Base-by-base conservation (phyloP, 2,888 invertebrate genomes). In the Lymantria dispar region DNA sequence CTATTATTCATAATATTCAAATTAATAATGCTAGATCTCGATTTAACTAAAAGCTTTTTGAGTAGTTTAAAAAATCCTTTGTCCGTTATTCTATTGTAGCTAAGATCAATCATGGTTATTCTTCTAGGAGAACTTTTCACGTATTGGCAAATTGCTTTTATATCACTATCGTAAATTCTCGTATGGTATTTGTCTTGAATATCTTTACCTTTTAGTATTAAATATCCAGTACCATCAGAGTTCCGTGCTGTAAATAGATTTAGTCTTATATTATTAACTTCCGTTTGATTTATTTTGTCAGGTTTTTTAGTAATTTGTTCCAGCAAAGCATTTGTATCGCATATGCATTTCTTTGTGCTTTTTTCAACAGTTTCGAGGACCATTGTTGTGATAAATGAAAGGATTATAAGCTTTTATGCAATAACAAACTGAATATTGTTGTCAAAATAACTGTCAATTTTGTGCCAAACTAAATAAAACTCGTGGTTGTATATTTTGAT, bases 1-100 rank as follows among this genome's bases (percentile, higher is more conserved):
- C 92, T 76, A 58, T 94, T 94, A 48, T 92, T 91, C 84, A 92
- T 92, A 0, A 94, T 66, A 68, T 93, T 93, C 14, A 94, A 64
- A 60, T 93, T 87, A 0, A 79, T 64, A 0, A 94, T 54, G 50
- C 91, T 85, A 0, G 93, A 92, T 46, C 87, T 68, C 0, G 80
- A 74, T 71, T 92, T 82, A 0, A 87, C 64, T 0, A 93, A 76
- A 7, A 88, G 73, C 13, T 82, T 78, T 62, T 91, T 86, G 3
- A 88, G 59, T 10, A 93, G 59, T 53, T 82, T 86, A 42, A 72
- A 73, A 15, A 93, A 84, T 0, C 93, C 93, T 12, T 54, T 55
- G 56, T 93, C 92, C 0, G 92, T 92, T 9, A 94, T 92, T 43
- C 87, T 64, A 56, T 94, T 94, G 63, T 93, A 93, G 29, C 91